Conservation (phyloP, 37 sponge, comb jelly and placozoan species). For the Axinella damicornis region DNA sequence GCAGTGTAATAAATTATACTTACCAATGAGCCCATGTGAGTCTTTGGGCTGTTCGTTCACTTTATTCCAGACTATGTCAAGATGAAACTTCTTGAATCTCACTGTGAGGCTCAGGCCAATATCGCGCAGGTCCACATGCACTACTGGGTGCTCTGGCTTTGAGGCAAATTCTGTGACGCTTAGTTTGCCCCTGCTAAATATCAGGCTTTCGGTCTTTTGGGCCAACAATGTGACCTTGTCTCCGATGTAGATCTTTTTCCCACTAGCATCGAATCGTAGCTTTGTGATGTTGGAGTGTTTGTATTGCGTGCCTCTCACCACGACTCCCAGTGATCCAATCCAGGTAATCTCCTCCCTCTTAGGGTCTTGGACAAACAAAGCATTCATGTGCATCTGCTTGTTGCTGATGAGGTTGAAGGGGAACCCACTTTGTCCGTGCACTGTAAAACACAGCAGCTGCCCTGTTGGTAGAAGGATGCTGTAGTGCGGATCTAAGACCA, state of each 20-base stretch:
- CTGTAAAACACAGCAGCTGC: constrained; percentile 48
- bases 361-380: constrained; percentile 22
- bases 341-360: constrained; percentile 40
- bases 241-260: constrained; percentile 14
- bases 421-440: constrained; percentile 40
- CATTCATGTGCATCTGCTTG: constrained; percentile 39
- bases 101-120: constrained; percentile 35
- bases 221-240: constrained; percentile 14
- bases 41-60: constrained; percentile 5
- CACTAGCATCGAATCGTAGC: constrained; percentile 19
- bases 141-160: not conserved
- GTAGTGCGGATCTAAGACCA: constrained; percentile 49
- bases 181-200: constrained; percentile 16
- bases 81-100: constrained; percentile 26
- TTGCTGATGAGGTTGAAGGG: constrained; percentile 53
- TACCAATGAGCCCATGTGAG: constrained; percentile 49
- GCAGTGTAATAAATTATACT: too few relatives aligned
- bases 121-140: constrained; percentile 21
- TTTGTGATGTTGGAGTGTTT: constrained; percentile 28
- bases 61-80: constrained; percentile 43
- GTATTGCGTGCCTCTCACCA: constrained; percentile 1
- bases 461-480: constrained; percentile 43
- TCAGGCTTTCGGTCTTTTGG: not conserved
- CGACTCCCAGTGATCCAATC: constrained; percentile 40
- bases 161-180: constrained; percentile 12